phyloP scores from a whole-genome alignment of 2,888 invertebrate species.

The Pegoplata infirma region DNA sequence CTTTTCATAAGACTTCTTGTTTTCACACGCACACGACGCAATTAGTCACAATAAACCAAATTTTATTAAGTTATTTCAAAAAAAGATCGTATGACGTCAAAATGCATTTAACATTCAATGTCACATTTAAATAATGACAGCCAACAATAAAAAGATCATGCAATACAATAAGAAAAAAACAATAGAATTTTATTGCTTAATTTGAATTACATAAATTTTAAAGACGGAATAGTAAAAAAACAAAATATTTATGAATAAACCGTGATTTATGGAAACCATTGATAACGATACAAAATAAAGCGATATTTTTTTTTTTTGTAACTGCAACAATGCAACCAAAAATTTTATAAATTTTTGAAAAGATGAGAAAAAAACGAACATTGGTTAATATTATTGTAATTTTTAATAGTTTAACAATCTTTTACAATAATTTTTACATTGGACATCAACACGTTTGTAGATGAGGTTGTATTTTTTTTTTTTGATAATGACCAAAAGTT shows the following conservation, averaged over 20 bases:
- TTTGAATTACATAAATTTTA: conserved; percentile 3
- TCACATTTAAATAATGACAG: not conserved
- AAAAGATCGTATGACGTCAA: not conserved
- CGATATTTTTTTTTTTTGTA: too few species aligned
- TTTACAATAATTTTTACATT: conserved; percentile 16
- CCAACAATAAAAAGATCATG: not conserved
- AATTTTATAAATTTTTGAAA: not conserved
- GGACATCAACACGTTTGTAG: conserved; percentile 6
- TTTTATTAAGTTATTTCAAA: not conserved
- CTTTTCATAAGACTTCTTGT: not conserved
- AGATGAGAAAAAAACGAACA: not conserved
- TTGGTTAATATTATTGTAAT: not conserved
- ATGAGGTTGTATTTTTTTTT: not conserved
- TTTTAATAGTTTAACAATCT: conserved; percentile 2
- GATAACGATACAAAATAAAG: not conserved
- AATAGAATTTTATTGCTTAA: conserved; percentile 14
- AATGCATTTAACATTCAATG: not conserved
- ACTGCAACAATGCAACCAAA: not conserved
- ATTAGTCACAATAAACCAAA: not conserved
- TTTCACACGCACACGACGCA: not conserved
- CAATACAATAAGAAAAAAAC: not conserved
- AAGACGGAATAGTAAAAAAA: too few species aligned
- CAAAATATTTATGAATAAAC: not conserved
- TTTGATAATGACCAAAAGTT: conserved; percentile 31
- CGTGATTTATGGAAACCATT: not conserved